A percentile compares a stretch with the other conserved stretches of the same genome.
These are phyloP conservation scores for Leptobrachium leishanense DNA, from an alignment of 2,113 vertebrate genomes.

Conservation along the genomic window DNA sequence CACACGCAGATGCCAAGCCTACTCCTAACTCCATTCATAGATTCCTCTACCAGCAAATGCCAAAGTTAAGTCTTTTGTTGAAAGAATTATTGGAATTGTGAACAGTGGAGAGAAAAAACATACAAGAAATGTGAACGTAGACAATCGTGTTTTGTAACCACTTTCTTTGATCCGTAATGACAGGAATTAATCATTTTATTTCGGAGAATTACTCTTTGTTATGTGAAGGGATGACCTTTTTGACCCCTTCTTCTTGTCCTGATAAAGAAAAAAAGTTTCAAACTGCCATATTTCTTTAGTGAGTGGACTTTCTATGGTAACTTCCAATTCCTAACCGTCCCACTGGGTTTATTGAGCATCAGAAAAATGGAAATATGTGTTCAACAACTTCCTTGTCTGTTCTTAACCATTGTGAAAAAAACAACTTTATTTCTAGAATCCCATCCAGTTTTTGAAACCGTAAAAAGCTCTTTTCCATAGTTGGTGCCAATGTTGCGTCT, in stretches of 20 bases:
- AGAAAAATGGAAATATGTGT: not conserved
- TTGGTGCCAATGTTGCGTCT: too few species aligned
- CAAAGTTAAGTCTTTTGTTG: conserved; percentile 66
- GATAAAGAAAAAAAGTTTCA: not conserved
- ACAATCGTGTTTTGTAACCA: conserved; percentile 82
- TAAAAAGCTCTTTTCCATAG: too few species aligned
- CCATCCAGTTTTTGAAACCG: too few species aligned
- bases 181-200: conserved; percentile 77
- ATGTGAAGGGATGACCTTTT: conserved; percentile 68
- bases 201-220: conserved; percentile 80
- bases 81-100: conserved; percentile 69
- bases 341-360: not conserved
- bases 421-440: too few species aligned
- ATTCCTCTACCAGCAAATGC: conserved; percentile 70
- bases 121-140: conserved; percentile 60
- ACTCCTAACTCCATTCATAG: conserved; percentile 75
- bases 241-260: conserved; percentile 63
- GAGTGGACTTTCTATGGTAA: conserved; percentile 64
- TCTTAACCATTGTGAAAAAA: too few species aligned
- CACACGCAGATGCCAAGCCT: conserved; percentile 69
- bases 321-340: conserved; percentile 20
- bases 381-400: too few species aligned
- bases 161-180: conserved; percentile 75
- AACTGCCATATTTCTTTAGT: conserved; percentile 47
- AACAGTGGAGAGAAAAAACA: conserved; percentile 60